Base-by-base conservation (phyloP, 2,113 vertebrate genomes). In the Cathartes aura region DNA sequence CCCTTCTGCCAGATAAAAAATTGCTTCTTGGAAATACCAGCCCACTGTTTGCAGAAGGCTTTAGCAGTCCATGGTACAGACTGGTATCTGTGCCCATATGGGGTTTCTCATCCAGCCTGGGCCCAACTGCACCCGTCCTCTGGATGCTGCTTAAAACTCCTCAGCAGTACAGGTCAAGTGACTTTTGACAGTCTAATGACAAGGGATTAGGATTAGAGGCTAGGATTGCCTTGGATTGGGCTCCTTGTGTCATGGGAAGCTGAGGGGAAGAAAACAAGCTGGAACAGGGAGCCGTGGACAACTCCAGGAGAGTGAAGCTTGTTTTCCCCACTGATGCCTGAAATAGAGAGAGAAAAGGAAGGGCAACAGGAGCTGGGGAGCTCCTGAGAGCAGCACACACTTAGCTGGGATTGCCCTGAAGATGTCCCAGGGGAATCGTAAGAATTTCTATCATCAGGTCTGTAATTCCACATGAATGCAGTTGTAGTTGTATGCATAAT, bases 81-180 rank as follows among this genome's bases (percentile, higher is more conserved):
- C 30, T 27, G 43, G 23, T 62, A 2, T n/a, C 26, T 62, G 12
- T 47, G 47, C 19, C 19, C 21, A 0, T 7, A 3, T 6, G 24
- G 17, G 16, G 62, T 83, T 83, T 89, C 76, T 59, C 47, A 26
- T 48, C 67, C n/a, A 58, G 30, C 34, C 29, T 30, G 22, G 13
- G 16, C 17, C 32, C 24, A 82, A 2, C 43, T 55, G 16, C 64
- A 11, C 21, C 11, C 11, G 11, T 75, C 47, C 14, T 60, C 32
- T 71, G 52, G 18, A 6, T 67, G 47, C 73, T 60, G 30, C 52
- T 67, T n/a, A 3, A 62, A 30, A 12, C 40, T 56, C 21, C 42
- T 56, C 2, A 3, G 22, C 48, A 42, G 38, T 42, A 11, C 19
- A 40, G 62, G 52, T 48, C 17, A 43, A 32, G 32, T 43, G 43